Evolutionary conservation across 1,140 invertebrate species (phyloP), one percentile per base, ranked within the genome.

Genomic region (Ganaspis sp.): DNA sequence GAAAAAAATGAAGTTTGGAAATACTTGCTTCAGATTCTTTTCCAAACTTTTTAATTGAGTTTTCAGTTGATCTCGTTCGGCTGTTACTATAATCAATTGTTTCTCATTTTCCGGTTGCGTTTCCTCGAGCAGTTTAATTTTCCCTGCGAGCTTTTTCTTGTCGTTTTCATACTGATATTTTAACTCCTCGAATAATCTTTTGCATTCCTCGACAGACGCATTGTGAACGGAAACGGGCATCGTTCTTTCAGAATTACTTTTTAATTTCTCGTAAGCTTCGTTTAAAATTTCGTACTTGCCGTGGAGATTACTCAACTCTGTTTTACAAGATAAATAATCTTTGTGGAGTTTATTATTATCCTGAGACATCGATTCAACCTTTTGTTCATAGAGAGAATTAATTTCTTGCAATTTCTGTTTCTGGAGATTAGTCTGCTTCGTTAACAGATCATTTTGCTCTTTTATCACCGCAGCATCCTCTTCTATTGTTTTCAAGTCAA

Each of bases 401-500:
- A 94, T 91, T 78, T 94, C 93, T 53, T 93, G 89, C 6, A 94
- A 82, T 83, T 94, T 94, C 78, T 94, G 92, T 77, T 94, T 93
- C 53, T 92, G 89, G 69, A 92, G 73, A 71, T 86, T 84, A 0
- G 88, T 85, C 80, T 93, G 91, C 75, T 89, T 91, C 17, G 85
- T 87, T 74, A 94, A 82, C 4, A 92, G 85, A 85, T 93, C 92
- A 83, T 93, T 94, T 81, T 94, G 92, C 75, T 94, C 92, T 85
- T 93, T 94, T 15, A 91, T 87, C 49, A 92, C 87, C 69, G 92
- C 89, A 70, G 93, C 91, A 85, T 95, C 94, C 11, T 91, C 88
- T 45, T 88, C 84, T 0, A 92, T 64, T 45, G 80, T 79, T 78
- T 90, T 87, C 64, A 89, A 89, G 54, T 92, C 89, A 37, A 89